phyloP scores from a whole-genome alignment of 2,113 vertebrate species.

The Lampris incognitus region DNA sequence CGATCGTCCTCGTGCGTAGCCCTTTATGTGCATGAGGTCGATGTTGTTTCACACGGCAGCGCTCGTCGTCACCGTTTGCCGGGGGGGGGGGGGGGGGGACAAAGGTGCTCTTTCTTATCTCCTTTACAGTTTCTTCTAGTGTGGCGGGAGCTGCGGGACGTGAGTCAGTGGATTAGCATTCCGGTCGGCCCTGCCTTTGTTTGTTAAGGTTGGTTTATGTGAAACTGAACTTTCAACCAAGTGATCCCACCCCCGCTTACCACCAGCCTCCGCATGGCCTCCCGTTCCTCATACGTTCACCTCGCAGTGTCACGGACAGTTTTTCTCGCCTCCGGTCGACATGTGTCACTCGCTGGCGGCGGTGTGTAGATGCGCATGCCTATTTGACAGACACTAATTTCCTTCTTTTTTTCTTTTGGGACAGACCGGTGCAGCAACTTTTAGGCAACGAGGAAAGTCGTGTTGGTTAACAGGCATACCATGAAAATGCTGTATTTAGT shows the following conservation, averaged over 20 bases:
- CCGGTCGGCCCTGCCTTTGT: slow-evolving; percentile 54
- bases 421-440: too few relatives aligned
- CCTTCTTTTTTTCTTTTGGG: too few relatives aligned
- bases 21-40: neutral
- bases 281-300: neutral
- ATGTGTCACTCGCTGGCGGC: neutral
- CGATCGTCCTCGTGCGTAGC: neutral
- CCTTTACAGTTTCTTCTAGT: slow-evolving; percentile 15
- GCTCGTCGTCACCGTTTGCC: neutral
- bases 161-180: slow-evolving; percentile 62
- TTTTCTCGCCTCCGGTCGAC: neutral
- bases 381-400: neutral
- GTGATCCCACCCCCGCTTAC: slow-evolving; percentile 6
- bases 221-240: slow-evolving; percentile 13
- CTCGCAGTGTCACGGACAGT: neutral
- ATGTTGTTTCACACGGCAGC: neutral
- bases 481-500: too few relatives aligned
- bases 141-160: neutral
- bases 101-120: slow-evolving; percentile 38
- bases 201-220: slow-evolving; percentile 42
- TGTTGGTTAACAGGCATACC: too few relatives aligned
- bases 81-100: slow-evolving; percentile 11
- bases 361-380: neutral
- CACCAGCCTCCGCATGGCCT: neutral
- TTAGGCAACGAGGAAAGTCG: too few relatives aligned